Evolutionary conservation across 2,888 invertebrate genomes (phyloP), one percentile per base, ranked within the genome.

Genomic region (Drosophila rellima): DNA sequence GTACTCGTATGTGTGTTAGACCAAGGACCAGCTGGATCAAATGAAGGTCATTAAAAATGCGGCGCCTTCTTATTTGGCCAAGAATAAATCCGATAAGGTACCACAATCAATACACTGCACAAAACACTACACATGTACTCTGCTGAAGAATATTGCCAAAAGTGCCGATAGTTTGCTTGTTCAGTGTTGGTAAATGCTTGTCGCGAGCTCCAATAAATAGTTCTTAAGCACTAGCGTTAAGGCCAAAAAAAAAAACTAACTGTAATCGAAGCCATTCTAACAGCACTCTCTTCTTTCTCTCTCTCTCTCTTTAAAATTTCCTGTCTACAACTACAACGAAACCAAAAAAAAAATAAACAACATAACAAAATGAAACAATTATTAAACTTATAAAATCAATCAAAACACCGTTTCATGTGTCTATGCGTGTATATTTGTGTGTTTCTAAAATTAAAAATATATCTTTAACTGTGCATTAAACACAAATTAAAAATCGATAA

Each of bases 71-170:
- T 95, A 97, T 94, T 93, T 96, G 93, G 95, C 95, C 93, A 97
- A 95, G 94, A 96, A 95, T 91, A 96, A 96, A 93, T 97, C 97
- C 20, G 96, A 96, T 91, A 96, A 97, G 96, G 97, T 97, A 94
- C 20, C 20, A 40, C n/a, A 37, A 18, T 55, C 44, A 52, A 15
- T 37, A 37, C 35, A 23, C 23, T 23, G 23, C 35, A 37, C n/a
- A 2, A 2, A 2, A 35, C 35, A 37, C 35, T 23, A 23, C 42
- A 23, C 42, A 51, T 11, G 23, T 18, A 33, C 13, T 50, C 15
- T 42, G 29, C 44, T 52, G 35, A 39, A 31, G 42, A 20, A 42
- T 48, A 39, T 40, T 66, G 80, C 74, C 60, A 52, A 35, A 45
- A 57, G 26, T 60, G 52, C 17, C 52, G 23, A 47, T 66, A 56